Conservation (phyloP, 2,113 vertebrate genomes). For the Nesoenas mayeri region DNA sequence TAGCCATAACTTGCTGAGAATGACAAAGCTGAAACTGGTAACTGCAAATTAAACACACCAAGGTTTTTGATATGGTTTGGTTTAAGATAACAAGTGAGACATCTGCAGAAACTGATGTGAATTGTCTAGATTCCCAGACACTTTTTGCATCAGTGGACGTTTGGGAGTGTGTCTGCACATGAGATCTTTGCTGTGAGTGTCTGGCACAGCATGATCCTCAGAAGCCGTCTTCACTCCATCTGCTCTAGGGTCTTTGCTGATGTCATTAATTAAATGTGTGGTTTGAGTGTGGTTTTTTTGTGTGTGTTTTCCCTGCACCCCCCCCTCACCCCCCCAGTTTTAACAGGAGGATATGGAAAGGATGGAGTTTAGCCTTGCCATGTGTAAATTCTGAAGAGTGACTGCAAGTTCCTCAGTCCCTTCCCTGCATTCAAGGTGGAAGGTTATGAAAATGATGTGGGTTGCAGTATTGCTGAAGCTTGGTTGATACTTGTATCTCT, state of each 20-base stretch:
- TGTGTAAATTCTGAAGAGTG: neutral
- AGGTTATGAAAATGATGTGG: conserved; percentile 63
- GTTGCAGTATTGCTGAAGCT: conserved; percentile 40
- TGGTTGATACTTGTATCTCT: conserved; percentile 60
- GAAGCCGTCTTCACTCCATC: neutral
- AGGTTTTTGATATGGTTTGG: conserved; percentile 68
- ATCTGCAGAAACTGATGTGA: conserved; percentile 63
- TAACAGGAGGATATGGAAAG: neutral
- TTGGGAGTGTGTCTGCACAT: conserved; percentile 37
- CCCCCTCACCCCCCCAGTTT: neutral
- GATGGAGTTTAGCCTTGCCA: neutral
- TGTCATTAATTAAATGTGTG: neutral
- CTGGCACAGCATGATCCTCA: conserved; percentile 48
- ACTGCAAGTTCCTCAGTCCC: neutral
- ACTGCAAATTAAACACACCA: conserved; percentile 58
- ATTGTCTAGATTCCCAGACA: conserved; percentile 63
- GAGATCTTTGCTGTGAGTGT: conserved; percentile 56
- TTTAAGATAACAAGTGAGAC: conserved; percentile 65
- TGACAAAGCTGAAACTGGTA: conserved; percentile 55
- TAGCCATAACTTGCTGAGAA: conserved; percentile 69
- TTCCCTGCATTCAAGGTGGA: neutral
- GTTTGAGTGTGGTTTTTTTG: neutral
- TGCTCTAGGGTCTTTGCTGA: conserved; percentile 34
- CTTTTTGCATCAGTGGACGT: conserved; percentile 37
- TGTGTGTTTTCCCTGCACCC: neutral